Evolutionary conservation across 2,888 invertebrate genomes (phyloP).

Genomic region (Gasteruption jaculator): DNA sequence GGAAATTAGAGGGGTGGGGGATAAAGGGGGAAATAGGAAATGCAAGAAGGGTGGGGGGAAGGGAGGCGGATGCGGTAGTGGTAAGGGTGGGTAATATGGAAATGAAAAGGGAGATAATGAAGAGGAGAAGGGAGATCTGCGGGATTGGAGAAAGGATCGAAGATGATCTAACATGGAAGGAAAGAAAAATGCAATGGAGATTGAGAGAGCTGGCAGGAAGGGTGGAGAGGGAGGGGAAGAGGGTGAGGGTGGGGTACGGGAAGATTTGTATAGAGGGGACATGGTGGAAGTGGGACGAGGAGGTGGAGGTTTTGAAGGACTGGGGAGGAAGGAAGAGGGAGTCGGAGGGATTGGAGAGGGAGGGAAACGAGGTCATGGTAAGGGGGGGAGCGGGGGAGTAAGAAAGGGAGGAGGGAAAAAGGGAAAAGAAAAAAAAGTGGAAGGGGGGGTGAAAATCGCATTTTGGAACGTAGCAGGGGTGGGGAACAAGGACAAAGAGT

Average conservation of each 20-base stretch:
- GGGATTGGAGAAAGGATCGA: not conserved
- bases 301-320: not conserved
- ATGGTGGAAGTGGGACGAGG: not conserved
- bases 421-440: too few species aligned
- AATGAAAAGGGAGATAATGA: not conserved
- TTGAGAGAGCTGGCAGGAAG: not conserved
- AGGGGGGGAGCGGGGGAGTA: not conserved
- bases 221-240: not conserved
- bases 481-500: constrained; percentile 2
- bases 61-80: not conserved
- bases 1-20: not conserved
- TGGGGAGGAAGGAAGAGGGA: constrained; percentile 7
- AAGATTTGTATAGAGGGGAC: not conserved
- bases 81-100: not conserved
- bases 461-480: constrained; percentile 11
- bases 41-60: not conserved
- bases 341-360: not conserved
- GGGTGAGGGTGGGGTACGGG: not conserved
- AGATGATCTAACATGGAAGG: not conserved
- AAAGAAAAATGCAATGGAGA: not conserved
- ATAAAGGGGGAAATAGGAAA: not conserved
- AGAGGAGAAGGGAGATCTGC: not conserved
- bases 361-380: constrained; percentile 10
- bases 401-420: constrained; percentile 10
- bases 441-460: not conserved